Base-by-base conservation (phyloP, 2,888 invertebrate genomes). In the Cephus pulcher region DNA sequence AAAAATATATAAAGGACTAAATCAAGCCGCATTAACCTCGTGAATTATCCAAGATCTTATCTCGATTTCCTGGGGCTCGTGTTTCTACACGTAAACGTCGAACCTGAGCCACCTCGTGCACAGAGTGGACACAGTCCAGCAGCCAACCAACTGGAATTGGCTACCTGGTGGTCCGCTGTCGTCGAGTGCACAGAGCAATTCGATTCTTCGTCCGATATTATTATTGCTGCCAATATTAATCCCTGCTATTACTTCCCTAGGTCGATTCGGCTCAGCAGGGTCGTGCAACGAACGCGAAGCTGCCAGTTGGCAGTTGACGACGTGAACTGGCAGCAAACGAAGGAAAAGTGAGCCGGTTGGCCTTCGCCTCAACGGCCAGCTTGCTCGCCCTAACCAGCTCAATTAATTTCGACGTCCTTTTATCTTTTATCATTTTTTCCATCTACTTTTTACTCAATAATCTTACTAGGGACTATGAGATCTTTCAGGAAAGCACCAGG, bases 331-430 rank as follows among this genome's bases (percentile, higher is more conserved):
- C 85, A 86, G 86, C 84, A 80, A 84, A 83, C 79, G 82, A 81
- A 84, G 86, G 86, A 87, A 89, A 88, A 88, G 87, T 87, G 84
- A 87, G 85, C 86, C 83, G 84, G 86, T 81, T 88, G 89, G 86
- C 89, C 89, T 89, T 89, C 89, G 85, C 84, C 86, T 87, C 85
- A 23, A 9, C 23, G 56, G 23, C 56, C 56, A 88, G 71, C 33
- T 34, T 71, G 71, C 34, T 3, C 32, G 71, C 6, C 33, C 4
- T 32, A 77, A 80, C 81, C 78, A 73, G 75, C 79, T 81, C 79
- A 81, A 82, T 82, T 80, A 80, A 77, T 80, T 81, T 35, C 76
- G 76, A 75, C 76, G 56, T 56, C 9, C 56, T 56, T 56, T 56
- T 56, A 56, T 23, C 56, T 56, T 56, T 56, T 56, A 56, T 56